phyloP scores from a whole-genome alignment of 2,113 vertebrate genomes.

The Esox niger region DNA sequence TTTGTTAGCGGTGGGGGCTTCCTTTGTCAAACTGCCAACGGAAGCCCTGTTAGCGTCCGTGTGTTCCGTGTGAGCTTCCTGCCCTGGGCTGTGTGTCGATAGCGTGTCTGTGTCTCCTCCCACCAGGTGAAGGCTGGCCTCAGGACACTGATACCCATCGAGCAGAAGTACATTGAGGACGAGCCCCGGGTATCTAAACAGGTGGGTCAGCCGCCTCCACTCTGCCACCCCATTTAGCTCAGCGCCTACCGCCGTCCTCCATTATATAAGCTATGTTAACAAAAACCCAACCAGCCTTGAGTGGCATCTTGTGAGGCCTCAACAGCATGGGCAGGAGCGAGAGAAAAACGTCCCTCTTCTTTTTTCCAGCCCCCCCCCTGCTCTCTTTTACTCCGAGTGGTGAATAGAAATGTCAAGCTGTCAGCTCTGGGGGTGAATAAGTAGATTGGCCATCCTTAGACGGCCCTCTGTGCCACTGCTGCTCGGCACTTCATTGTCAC shows the following conservation, averaged over 20 bases:
- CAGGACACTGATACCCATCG: conserved; percentile 91
- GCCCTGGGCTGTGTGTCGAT: conserved; percentile 18
- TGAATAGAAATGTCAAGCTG: conserved; percentile 84
- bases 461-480: conserved; percentile 72
- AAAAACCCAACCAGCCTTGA: conserved; percentile 46
- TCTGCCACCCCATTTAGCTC: conserved; percentile 33
- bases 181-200: conserved; percentile 97
- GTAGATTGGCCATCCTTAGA: conserved; percentile 78
- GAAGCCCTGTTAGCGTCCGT: neutral
- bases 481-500: conserved; percentile 79
- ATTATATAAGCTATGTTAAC: conserved; percentile 17
- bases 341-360: conserved; percentile 39
- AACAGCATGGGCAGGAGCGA: conserved; percentile 60
- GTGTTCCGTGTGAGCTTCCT: conserved; percentile 18
- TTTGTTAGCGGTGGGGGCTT: no score
- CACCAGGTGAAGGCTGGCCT: conserved; percentile 94
- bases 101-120: conserved; percentile 45
- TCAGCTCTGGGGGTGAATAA: conserved; percentile 76
- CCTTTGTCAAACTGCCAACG: no score
- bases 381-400: conserved; percentile 50
- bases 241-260: conserved; percentile 18
- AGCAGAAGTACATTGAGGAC: conserved; percentile 98
- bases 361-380: conserved; percentile 19
- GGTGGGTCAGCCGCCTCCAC: conserved; percentile 70
- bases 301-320: conserved; percentile 56